phyloP scores from a whole-genome alignment of 30 jellyfish, hydroid and myxozoan genomes.

The Catostylus mosaicus region DNA sequence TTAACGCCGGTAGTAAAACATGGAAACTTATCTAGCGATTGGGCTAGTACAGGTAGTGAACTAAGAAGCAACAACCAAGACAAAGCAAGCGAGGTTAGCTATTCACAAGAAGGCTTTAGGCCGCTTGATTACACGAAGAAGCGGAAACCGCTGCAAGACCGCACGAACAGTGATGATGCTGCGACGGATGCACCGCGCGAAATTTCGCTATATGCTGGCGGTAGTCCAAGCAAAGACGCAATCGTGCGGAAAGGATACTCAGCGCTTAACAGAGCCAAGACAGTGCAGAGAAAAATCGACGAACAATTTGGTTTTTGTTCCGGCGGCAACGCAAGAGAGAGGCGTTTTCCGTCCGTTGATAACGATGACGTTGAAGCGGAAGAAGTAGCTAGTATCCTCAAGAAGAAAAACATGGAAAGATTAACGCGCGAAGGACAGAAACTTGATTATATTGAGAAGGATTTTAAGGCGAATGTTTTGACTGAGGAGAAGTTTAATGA shows the following conservation, averaged over 20 bases:
- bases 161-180: conserved; percentile 13
- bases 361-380: conserved; percentile 34
- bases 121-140: background rate
- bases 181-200: background rate
- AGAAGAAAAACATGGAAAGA: background rate
- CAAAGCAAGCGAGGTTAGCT: background rate
- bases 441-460: background rate
- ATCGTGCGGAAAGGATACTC: conserved; percentile 46
- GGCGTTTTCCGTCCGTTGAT: background rate
- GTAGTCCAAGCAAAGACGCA: conserved; percentile 8
- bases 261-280: conserved; percentile 56
- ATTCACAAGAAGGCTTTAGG: background rate
- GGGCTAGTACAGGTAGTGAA: background rate
- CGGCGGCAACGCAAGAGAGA: background rate
- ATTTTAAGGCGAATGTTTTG: background rate
- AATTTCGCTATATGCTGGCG: background rate
- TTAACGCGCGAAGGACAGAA: conserved; percentile 5
- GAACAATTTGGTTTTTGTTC: conserved; percentile 48
- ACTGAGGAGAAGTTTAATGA: conserved; percentile 32
- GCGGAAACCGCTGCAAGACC: conserved; percentile 18
- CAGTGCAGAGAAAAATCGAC: conserved; percentile 41
- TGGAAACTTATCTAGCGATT: background rate
- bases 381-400: conserved; percentile 42
- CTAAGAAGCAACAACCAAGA: background rate
- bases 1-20: conserved; percentile 5